Conservation (phyloP, 2,113 vertebrate genomes). For the Leucopsar rothschildi region DNA sequence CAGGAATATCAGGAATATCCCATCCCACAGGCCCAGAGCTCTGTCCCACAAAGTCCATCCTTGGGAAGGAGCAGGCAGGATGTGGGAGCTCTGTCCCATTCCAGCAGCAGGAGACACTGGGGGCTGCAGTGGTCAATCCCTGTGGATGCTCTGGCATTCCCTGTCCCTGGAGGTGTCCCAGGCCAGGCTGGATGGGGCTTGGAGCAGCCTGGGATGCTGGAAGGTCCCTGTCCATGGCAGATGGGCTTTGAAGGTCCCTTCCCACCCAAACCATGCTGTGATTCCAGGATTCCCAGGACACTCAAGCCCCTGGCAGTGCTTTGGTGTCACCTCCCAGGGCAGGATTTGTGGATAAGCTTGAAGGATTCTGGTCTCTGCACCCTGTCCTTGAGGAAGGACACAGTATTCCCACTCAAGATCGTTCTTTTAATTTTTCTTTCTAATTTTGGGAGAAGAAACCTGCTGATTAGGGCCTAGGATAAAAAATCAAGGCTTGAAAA, state of each 20-base stretch:
- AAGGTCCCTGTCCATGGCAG: background rate
- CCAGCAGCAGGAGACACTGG: background rate
- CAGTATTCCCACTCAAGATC: background rate
- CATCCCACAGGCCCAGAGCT: background rate
- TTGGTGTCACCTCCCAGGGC: background rate
- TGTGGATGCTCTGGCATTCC: rapidly evolving
- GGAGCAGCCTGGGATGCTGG: background rate
- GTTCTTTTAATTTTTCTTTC: background rate
- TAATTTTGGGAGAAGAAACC: background rate
- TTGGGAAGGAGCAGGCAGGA: background rate
- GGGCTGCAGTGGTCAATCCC: background rate
- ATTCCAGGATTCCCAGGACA: background rate
- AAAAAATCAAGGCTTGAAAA: background rate
- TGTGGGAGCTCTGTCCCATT: background rate
- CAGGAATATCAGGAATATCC: background rate
- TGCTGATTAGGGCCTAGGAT: background rate
- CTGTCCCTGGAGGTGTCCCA: background rate
- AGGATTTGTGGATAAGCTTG: background rate
- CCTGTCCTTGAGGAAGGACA: background rate
- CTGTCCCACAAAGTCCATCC: rapidly evolving
- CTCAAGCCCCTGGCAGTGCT: background rate
- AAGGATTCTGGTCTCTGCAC: background rate
- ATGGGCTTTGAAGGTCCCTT: background rate
- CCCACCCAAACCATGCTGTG: background rate
- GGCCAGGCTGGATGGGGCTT: background rate